Conservation (phyloP, 30 jellyfish, hydroid and myxozoan genomes). For the Chironex yamaguchii region DNA sequence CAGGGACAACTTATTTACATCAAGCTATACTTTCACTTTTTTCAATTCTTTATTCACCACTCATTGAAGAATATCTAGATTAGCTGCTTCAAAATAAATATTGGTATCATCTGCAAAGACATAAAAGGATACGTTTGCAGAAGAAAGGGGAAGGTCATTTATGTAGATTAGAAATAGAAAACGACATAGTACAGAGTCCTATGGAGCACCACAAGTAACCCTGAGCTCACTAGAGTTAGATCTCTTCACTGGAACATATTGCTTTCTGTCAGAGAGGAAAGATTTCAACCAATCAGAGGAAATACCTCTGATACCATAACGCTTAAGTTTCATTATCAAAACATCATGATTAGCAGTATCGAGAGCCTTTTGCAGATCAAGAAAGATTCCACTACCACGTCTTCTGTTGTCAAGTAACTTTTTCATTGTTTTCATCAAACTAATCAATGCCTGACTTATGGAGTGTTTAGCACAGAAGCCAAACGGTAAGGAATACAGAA, state of each 20-base stretch:
- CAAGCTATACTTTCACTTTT: no score
- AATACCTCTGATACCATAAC: background rate
- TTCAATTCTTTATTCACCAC: no score
- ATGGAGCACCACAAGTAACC: background rate
- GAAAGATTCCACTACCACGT: background rate
- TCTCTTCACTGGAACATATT: background rate
- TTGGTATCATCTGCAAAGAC: constrained; percentile 55
- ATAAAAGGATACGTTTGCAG: constrained; percentile 13
- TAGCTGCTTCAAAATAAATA: constrained; percentile 39
- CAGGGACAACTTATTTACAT: no score
- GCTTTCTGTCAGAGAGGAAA: background rate
- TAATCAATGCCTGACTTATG: constrained; percentile 20
- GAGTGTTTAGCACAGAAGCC: constrained; percentile 19
- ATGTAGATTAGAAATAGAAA: constrained; percentile 12
- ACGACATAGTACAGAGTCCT: no score
- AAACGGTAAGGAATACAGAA: constrained; percentile 20
- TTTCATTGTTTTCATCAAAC: constrained; percentile 19
- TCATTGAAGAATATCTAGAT: no score
- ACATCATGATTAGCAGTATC: constrained; percentile 23
- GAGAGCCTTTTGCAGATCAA: constrained; percentile 5
- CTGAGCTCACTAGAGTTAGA: background rate
- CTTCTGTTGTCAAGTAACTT: no score
- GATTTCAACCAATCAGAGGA: background rate
- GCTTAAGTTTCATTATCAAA: background rate
- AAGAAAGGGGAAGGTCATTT: constrained; percentile 39